Percentiles rank a stretch among this genome's conserved stretches.
phyloP scores from a whole-genome alignment of 2,797 vertebrate genomes.

The Pipistrellus kuhlii region DNA sequence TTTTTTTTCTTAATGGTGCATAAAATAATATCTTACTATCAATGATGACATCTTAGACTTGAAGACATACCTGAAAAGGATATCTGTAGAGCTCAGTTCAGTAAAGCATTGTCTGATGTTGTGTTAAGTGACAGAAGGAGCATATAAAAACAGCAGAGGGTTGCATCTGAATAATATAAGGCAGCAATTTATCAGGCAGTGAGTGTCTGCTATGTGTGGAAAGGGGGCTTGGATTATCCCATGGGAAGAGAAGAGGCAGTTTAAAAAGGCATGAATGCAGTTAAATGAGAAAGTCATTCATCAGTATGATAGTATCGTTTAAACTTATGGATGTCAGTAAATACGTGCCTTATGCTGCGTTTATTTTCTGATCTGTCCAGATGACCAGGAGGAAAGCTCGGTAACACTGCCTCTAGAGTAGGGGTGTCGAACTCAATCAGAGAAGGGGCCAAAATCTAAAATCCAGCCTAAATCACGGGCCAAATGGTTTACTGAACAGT shows the following conservation, averaged over 20 bases:
- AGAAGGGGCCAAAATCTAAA: no score
- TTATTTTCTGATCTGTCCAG: constrained; percentile 4
- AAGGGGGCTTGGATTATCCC: no score
- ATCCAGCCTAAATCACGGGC: no score
- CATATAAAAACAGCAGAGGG: not conserved
- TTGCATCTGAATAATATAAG: not conserved
- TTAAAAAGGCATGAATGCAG: not conserved
- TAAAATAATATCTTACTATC: constrained; percentile 16
- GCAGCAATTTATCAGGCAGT: not conserved
- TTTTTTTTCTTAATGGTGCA: constrained; percentile 33
- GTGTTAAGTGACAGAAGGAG: not conserved
- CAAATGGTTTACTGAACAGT: no score
- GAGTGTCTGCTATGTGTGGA: not conserved
- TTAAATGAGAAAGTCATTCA: not conserved
- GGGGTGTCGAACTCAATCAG: no score
- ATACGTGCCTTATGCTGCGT: not conserved
- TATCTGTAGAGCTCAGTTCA: not conserved
- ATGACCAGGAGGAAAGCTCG: not conserved
- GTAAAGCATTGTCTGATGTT: not conserved
- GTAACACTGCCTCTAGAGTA: not conserved
- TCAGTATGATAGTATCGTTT: not conserved
- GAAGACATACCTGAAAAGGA: not conserved
- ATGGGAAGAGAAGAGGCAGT: not conserved
- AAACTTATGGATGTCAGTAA: not conserved
- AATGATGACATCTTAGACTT: not conserved